Conservation (phyloP, 2,888 invertebrate species). For the Eilema caniola region DNA sequence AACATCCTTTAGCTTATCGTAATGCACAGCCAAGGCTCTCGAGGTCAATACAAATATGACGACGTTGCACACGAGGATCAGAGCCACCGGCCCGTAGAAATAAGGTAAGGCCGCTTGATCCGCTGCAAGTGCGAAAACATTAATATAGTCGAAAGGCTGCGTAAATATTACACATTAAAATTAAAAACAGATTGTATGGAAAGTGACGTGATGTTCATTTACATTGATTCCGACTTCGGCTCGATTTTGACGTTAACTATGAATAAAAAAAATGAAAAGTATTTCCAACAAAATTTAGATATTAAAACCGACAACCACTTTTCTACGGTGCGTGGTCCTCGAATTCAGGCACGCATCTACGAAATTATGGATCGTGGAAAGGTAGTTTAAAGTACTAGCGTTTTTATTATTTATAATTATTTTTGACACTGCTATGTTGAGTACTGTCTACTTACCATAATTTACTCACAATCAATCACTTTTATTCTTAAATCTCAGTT, state of each 20-base stretch:
- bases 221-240: no score
- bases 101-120: conserved; percentile 87
- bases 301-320: no score
- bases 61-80: conserved; percentile 84
- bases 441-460: conserved; percentile 10
- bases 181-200: no score
- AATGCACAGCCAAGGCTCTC: conserved; percentile 81
- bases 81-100: conserved; percentile 88
- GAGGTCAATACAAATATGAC: conserved; percentile 86
- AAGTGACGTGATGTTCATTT: no score
- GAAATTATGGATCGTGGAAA: no score
- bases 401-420: neutral
- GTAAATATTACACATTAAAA: neutral
- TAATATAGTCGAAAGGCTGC: neutral
- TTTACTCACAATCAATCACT: neutral
- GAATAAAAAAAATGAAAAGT: no score
- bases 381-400: neutral
- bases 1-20: conserved; percentile 82
- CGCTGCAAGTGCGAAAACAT: conserved; percentile 70
- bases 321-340: no score
- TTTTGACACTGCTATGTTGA: neutral
- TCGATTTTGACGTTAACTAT: no score
- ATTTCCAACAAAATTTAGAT: no score
- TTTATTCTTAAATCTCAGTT: conserved; percentile 3
- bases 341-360: no score